Base-by-base conservation (phyloP, 2,888 invertebrate genomes). In the Drepana falcataria region DNA sequence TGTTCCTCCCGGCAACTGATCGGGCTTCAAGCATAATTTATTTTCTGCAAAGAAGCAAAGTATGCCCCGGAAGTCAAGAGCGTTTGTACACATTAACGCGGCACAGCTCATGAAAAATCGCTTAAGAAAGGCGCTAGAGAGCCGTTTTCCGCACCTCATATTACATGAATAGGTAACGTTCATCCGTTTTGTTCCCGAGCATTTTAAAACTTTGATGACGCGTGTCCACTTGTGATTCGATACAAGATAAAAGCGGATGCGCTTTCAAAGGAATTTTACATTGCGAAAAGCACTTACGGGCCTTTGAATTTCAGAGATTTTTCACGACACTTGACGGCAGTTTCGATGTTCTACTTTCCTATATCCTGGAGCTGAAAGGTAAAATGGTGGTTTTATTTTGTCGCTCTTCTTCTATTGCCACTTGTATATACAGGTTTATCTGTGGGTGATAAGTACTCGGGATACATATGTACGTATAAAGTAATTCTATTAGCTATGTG, bases 71-170 rank as follows among this genome's bases (percentile, higher is more conserved):
- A 82, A 83, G 81, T 83, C 82, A 79, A 79, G 77, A 81, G 78
- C 83, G 85, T 87, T 86, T 83, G 90, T 89, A 87, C 85, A 88
- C 90, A 88, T 88, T 90, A 89, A 86, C 87, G 84, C 72, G 76
- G 81, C 72, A 75, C 75, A 81, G 82, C 87, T 88, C 88, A 87
- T 90, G 89, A 90, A 88, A 88, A 88, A 90, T 88, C 87, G 89
- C 85, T 90, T 89, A 88, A 82, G 80, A 79, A 77, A 79, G 76
- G 73, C 73, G 81, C 75, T 72, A 68, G 73, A 76, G n/a, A 73
- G 71, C 75, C 75, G 81, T 77, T 76, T 75, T 73, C 69, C 65
- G 73, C 69, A 73, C 61, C 69, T 67, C 68, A 73, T 74, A 69
- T 69, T 71, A 72, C 66, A 67, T 57, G 56, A 59, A 53, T 41